phyloP scores from a whole-genome alignment of 2,113 vertebrate genomes.

The Lethenteron reissneri region DNA sequence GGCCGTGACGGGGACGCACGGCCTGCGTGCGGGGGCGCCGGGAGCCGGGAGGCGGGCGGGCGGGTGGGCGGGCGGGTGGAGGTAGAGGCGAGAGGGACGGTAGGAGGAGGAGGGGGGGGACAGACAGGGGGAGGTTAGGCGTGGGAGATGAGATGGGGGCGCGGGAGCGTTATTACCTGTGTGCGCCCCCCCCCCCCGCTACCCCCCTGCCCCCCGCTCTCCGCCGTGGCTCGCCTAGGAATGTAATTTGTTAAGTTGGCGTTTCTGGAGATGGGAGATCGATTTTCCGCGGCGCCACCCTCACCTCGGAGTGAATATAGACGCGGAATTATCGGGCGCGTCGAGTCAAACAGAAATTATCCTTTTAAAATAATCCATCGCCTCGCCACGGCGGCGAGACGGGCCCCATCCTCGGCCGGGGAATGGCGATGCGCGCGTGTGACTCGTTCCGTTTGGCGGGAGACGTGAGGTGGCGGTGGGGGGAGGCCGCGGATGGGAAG shows the following conservation, averaged over 20 bases:
- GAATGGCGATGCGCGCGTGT: background rate
- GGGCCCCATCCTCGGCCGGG: background rate
- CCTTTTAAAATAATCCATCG: constrained; percentile 22
- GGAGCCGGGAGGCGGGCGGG: background rate
- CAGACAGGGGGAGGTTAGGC: background rate
- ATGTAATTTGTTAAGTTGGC: constrained; percentile 85
- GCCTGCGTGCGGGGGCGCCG: constrained; percentile 1
- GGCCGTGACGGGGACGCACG: too few species aligned
- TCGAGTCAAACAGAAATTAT: constrained; percentile 24
- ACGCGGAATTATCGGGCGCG: constrained; percentile 38
- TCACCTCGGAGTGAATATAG: constrained; percentile 70
- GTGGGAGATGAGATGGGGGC: background rate
- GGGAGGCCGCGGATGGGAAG: background rate
- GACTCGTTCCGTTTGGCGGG: background rate
- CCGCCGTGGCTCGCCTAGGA: constrained; percentile 38
- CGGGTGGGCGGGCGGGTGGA: background rate
- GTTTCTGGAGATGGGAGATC: constrained; percentile 87
- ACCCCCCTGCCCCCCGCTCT: constrained; percentile 1
- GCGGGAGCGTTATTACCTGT: constrained; percentile 13
- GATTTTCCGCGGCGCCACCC: constrained; percentile 92
- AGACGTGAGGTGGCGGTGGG: background rate
- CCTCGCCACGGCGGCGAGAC: background rate
- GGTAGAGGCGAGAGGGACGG: background rate
- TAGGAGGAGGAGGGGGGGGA: background rate
- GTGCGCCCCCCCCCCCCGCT: constrained; percentile 9